Conservation (phyloP, 92 coral and sea anemone genomes). For the Porites evermanni region DNA sequence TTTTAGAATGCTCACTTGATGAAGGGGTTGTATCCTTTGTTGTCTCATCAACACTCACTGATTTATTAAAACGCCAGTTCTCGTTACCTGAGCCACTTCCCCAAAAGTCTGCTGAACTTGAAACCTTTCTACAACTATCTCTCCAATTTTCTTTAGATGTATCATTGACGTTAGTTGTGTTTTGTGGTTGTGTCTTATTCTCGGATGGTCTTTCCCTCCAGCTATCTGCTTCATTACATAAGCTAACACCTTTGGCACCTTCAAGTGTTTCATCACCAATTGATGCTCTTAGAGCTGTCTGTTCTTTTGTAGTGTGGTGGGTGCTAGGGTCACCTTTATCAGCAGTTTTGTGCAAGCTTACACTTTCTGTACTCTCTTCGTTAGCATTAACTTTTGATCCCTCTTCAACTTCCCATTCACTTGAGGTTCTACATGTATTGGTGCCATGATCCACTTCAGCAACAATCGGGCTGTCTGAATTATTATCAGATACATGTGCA, state of each 20-base stretch:
- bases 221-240: neutral
- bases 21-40: neutral
- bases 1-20: neutral
- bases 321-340: neutral
- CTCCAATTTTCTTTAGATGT: slow-evolving; percentile 15
- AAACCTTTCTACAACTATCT: neutral
- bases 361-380: too few relatives aligned
- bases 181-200: slow-evolving; percentile 6
- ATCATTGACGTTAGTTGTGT: neutral
- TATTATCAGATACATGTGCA: neutral
- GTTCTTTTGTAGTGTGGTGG: neutral
- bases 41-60: slow-evolving; percentile 34
- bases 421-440: too few relatives aligned
- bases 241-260: neutral
- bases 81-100: slow-evolving; percentile 5
- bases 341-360: neutral
- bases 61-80: slow-evolving; percentile 35
- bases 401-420: too few relatives aligned
- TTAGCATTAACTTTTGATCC: too few relatives aligned
- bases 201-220: slow-evolving; percentile 10
- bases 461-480: neutral
- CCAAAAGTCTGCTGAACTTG: neutral
- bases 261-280: neutral
- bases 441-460: neutral
- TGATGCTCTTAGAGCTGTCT: neutral